Evolutionary conservation across 1,140 invertebrate genomes (phyloP).

Genomic region (Drosophila nannoptera): DNA sequence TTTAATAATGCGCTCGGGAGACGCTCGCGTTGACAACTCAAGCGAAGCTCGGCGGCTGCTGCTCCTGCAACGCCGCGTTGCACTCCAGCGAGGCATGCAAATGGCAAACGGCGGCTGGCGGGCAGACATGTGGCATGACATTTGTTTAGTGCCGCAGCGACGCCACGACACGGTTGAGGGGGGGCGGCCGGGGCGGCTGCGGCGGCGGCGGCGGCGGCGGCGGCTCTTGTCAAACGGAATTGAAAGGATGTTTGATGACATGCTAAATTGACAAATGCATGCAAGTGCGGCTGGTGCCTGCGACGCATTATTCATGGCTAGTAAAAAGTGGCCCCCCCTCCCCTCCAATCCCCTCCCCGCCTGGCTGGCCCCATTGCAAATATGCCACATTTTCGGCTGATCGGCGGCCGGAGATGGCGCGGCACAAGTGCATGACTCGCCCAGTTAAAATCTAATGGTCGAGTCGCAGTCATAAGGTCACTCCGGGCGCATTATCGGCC

Average conservation of each 20-base stretch:
- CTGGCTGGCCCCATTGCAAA: too few species aligned
- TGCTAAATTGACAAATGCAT: conserved; percentile 73
- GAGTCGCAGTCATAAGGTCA: conserved; percentile 54
- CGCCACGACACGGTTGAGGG: too few species aligned
- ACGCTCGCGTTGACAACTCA: conserved; percentile 66
- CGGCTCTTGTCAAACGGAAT: conserved; percentile 69
- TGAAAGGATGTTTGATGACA: conserved; percentile 75
- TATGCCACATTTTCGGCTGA: conserved; percentile 1
- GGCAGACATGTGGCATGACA: conserved; percentile 49
- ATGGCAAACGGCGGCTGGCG: conserved; percentile 6
- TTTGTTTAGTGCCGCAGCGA: conserved; percentile 1
- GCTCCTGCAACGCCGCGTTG: conserved; percentile 40
- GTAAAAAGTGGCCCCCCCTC: conserved; percentile 54
- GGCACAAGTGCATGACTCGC: conserved; percentile 29
- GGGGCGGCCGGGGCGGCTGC: not conserved
- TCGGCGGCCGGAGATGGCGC: not conserved
- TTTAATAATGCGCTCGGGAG: conserved; percentile 76
- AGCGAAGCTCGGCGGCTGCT: conserved; percentile 25
- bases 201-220: conserved; percentile 9
- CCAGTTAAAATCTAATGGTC: conserved; percentile 40
- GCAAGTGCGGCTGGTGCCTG: conserved; percentile 59
- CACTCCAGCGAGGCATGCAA: conserved; percentile 52
- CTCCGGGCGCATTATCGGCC: conserved; percentile 44
- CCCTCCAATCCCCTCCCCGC: too few species aligned
- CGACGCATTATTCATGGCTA: conserved; percentile 68